A percentile compares a stretch with the other conserved stretches of the same genome.
Conservation (phyloP, 2,797 vertebrate species). For the Halcyon smyrnensis region DNA sequence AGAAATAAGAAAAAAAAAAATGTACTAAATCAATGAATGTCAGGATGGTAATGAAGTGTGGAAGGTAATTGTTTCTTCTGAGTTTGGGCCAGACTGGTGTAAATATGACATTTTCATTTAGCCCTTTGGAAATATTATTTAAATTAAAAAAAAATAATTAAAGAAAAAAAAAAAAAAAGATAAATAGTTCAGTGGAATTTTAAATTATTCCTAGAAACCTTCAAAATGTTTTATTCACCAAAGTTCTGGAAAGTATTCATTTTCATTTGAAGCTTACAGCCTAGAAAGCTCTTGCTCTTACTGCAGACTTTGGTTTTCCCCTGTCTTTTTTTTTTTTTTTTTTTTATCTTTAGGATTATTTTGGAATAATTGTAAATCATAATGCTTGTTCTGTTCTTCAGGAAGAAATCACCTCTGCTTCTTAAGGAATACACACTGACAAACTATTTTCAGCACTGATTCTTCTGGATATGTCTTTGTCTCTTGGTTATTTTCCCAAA, state of each 20-base stretch:
- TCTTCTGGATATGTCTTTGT: not conserved
- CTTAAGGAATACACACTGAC: not conserved
- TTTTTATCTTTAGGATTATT: not conserved
- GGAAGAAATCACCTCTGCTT: not conserved
- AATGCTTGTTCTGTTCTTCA: not conserved
- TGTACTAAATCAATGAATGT: not conserved
- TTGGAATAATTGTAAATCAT: not conserved
- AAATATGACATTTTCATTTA: not conserved
- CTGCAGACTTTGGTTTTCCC: too few relatives aligned
- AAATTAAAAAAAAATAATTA: too few relatives aligned
- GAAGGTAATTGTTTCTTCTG: not conserved
- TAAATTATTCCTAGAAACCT: not conserved
- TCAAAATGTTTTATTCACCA: not conserved
- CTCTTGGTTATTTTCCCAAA: not conserved
- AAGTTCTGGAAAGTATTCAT: not conserved
- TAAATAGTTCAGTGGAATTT: not conserved
- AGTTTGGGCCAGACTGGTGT: not conserved
- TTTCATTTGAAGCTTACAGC: not conserved
- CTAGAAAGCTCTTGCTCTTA: not conserved
- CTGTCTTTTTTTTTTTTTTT: not conserved
- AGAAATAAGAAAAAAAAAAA: not conserved
- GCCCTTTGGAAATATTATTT: fast-evolving
- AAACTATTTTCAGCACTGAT: not conserved
- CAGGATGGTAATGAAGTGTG: not conserved
- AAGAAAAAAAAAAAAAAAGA: too few relatives aligned